These are phyloP conservation scores for Mythimna ferrago DNA, from an alignment of 2,888 invertebrate species.

Conservation along the genomic window DNA sequence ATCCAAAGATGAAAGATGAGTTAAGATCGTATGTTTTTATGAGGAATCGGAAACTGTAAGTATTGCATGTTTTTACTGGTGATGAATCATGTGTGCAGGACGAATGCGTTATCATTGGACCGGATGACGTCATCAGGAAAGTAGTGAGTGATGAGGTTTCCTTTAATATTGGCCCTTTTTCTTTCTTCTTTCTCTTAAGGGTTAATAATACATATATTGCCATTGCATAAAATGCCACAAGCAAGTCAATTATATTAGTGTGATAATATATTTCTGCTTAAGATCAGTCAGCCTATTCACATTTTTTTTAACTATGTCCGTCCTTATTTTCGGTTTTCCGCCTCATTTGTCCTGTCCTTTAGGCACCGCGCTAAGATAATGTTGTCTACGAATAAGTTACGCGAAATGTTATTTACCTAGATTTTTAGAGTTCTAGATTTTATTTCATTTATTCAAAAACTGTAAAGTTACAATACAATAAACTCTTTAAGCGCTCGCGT, in stretches of 20 bases:
- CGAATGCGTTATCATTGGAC: slow-evolving; percentile 24
- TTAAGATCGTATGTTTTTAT: slow-evolving; percentile 17
- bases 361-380: background rate
- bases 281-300: no score
- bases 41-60: slow-evolving; percentile 20
- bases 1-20: slow-evolving; percentile 20
- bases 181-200: background rate
- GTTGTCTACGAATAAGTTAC: background rate
- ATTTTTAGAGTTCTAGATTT: no score
- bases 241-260: no score
- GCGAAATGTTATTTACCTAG: background rate
- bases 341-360: slow-evolving; percentile 1
- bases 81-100: slow-evolving; percentile 32
- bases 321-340: slow-evolving; percentile 4
- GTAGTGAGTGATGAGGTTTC: background rate
- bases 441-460: no score
- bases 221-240: no score
- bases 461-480: no score
- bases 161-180: background rate
- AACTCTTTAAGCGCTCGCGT: no score
- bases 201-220: no score
- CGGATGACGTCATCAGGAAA: slow-evolving; percentile 32
- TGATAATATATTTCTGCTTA: no score
- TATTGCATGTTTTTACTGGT: slow-evolving; percentile 13
- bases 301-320: background rate